phyloP scores from a whole-genome alignment of 2,888 invertebrate genomes.

The Drosophila colorata region DNA sequence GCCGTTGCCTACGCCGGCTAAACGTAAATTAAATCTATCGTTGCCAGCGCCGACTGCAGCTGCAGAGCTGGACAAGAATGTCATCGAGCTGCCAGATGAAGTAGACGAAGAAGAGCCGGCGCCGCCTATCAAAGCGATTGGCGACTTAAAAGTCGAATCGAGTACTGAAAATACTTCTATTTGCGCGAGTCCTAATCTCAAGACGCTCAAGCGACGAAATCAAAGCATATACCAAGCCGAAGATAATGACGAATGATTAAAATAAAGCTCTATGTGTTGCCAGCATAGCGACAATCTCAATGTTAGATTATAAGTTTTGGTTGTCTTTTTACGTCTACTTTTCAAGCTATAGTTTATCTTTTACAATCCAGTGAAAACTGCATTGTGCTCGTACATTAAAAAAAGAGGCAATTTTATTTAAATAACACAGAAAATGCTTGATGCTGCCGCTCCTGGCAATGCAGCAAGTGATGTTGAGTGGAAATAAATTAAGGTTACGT shows the following conservation, averaged over 20 bases:
- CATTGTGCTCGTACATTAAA: conserved; percentile 24
- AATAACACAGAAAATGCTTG: conserved; percentile 73
- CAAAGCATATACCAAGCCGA: conserved; percentile 79
- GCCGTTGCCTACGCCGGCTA: conserved; percentile 59
- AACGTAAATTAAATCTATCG: conserved; percentile 74
- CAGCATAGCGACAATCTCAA: conserved; percentile 1
- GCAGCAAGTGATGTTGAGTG: conserved; percentile 31
- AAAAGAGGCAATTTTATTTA: conserved; percentile 66
- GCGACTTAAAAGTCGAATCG: background rate
- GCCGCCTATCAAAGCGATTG: background rate
- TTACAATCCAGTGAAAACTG: background rate
- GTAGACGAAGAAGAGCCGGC: conserved; percentile 9
- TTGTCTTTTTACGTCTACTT: background rate
- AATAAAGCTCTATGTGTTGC: background rate
- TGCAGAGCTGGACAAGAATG: conserved; percentile 22
- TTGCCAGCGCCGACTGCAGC: conserved; percentile 72
- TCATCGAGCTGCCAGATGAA: conserved; percentile 51
- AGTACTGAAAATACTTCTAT: background rate
- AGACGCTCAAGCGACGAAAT: conserved; percentile 84
- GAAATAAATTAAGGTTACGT: conserved; percentile 47
- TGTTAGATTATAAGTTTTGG: conserved; percentile 3
- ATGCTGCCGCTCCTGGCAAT: conserved; percentile 19
- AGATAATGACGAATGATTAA: conserved; percentile 57
- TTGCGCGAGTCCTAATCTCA: conserved; percentile 46
- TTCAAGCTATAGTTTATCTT: background rate